Base-by-base conservation (phyloP, 2,797 vertebrate species). In the Takifugu ocellatus region DNA sequence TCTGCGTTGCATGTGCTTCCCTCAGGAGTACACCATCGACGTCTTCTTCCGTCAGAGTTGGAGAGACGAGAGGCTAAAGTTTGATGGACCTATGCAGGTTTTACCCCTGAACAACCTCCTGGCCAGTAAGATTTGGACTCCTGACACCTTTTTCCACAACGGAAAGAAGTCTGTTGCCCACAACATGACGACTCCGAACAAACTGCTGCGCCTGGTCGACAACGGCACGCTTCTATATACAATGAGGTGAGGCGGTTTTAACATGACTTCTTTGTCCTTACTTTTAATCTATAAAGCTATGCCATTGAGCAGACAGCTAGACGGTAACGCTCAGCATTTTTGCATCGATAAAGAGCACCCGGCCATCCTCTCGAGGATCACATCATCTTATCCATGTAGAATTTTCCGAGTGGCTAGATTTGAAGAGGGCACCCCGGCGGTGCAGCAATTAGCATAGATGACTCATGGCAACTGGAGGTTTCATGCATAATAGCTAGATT, bases 121-220 rank as follows among this genome's bases (percentile, higher is more conserved):
- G 75, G 97, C 96, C 71, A 98, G 96, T 70, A 98, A 99, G 83
- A 98, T 99, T 83, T 99, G 97, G 97, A 99, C 97, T 21, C 97
- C 97, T 0, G 97, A 99, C 59, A 99, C 97, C 0, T 99, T 99
- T 69, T 99, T 99, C 81, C 96, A 99, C 88, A 99, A 99, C 0
- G 96, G 97, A 54, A 99, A 99, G 91, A 99, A 99, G 77, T 99
- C 97, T 0, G 96, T 99, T 1, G 97, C 96, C 43, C 97, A 99
- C 84, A 99, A 99, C 80, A 99, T 99, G 96, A 99, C 97, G 1
- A 99, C 97, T 0, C 97, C 97, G 7, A 99, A 99, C 89, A 99
- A 99, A 71, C 90, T 99, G 26, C 92, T 99, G n/a, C 91, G 97
- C 55, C 91, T 99, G 69, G 94, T 97, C 36, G 96, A 99, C 90